Evolutionary conservation across 2,888 invertebrate genomes (phyloP).

Genomic region (Drosophila prolongata): DNA sequence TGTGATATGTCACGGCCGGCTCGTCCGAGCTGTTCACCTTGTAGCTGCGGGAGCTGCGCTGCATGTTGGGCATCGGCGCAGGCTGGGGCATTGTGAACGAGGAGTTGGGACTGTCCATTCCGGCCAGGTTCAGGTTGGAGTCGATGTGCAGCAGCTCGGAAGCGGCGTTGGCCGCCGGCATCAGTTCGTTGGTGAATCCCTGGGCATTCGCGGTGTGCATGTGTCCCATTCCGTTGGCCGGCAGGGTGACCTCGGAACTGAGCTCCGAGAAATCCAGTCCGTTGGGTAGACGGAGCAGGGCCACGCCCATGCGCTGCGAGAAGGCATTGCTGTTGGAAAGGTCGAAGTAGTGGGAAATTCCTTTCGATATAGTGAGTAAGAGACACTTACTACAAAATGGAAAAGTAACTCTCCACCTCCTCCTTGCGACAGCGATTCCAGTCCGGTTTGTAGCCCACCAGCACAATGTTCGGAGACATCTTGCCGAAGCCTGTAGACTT

Average conservation of each 20-base stretch:
- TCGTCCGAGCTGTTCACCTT: conserved; percentile 78
- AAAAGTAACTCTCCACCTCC: conserved; percentile 95
- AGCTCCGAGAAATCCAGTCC: conserved; percentile 92
- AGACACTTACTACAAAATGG: conserved; percentile 93
- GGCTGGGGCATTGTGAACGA: conserved; percentile 79
- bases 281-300: conserved; percentile 92
- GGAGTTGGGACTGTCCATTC: conserved; percentile 83
- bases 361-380: background rate
- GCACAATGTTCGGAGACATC: conserved; percentile 95
- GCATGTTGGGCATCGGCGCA: conserved; percentile 81
- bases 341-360: conserved; percentile 1
- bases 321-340: conserved; percentile 90
- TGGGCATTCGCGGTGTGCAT: conserved; percentile 75
- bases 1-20: conserved; percentile 85
- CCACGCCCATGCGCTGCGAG: conserved; percentile 95
- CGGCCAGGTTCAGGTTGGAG: conserved; percentile 89
- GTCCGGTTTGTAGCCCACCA: conserved; percentile 97
- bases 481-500: conserved; percentile 96
- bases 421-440: conserved; percentile 91
- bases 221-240: conserved; percentile 68
- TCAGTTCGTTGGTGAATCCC: conserved; percentile 78
- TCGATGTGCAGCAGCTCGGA: conserved; percentile 87
- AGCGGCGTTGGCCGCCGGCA: conserved; percentile 79
- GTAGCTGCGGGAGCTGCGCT: conserved; percentile 66
- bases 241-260: conserved; percentile 73